These are phyloP conservation scores for Stenopsyche tienmushanensis DNA, from an alignment of 1,140 invertebrate genomes.

Conservation along the genomic window DNA sequence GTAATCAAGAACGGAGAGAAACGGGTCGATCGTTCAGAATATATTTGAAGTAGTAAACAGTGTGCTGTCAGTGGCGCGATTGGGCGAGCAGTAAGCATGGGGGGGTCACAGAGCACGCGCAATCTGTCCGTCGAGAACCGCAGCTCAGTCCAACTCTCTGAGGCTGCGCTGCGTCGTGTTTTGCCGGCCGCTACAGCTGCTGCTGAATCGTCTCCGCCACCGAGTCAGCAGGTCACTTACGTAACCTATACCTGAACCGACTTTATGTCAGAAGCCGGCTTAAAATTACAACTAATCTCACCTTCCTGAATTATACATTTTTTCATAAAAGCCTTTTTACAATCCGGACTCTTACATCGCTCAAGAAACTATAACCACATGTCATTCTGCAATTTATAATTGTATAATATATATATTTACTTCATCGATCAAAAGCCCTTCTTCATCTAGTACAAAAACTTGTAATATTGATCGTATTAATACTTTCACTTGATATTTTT, in stretches of 20 bases:
- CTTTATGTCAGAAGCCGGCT: background rate
- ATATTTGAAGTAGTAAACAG: too few relatives aligned
- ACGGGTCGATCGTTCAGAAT: too few relatives aligned
- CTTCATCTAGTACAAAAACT: too few relatives aligned
- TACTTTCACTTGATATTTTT: too few relatives aligned
- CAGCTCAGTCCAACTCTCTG: constrained; percentile 8
- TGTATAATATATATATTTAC: too few relatives aligned
- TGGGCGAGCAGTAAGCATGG: constrained; percentile 15
- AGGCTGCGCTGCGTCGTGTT: constrained; percentile 5
- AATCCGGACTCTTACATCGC: too few relatives aligned
- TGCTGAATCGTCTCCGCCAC: background rate
- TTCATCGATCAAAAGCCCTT: too few relatives aligned
- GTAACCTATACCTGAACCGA: background rate
- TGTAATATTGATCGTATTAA: too few relatives aligned
- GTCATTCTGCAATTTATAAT: too few relatives aligned
- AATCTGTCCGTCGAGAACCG: constrained; percentile 7
- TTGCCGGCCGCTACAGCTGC: background rate
- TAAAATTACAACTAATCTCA: background rate
- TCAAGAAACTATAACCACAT: too few relatives aligned
- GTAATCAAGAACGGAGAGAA: too few relatives aligned
- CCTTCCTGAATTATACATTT: background rate
- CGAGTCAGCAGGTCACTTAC: constrained; percentile 6
- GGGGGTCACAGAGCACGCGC: constrained; percentile 4
- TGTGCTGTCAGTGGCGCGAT: background rate
- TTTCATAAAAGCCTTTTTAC: too few relatives aligned